Evolutionary conservation across 2,113 vertebrate species (phyloP).

Genomic region (Austrofundulus limnaeus): DNA sequence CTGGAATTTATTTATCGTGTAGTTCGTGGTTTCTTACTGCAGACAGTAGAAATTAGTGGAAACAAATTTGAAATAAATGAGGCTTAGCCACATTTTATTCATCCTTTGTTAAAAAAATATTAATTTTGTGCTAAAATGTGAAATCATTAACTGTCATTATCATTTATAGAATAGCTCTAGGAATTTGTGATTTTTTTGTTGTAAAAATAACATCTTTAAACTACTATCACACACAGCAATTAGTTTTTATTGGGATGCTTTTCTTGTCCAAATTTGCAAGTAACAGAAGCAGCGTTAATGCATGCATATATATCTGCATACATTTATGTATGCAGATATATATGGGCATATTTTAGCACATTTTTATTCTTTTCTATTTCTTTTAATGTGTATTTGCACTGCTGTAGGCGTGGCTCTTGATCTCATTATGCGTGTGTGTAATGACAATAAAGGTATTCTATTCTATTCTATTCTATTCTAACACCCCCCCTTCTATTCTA

Average conservation of each 20-base stretch:
- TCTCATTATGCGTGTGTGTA: too few species aligned
- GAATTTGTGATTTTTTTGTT: neutral
- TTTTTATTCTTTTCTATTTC: too few species aligned
- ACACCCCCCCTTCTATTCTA: too few species aligned
- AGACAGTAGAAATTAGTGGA: slow-evolving; percentile 26
- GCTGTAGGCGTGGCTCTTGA: too few species aligned
- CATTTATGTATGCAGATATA: too few species aligned
- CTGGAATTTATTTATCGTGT: slow-evolving; percentile 71
- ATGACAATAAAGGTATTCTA: too few species aligned
- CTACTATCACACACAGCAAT: neutral
- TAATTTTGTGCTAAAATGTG: neutral
- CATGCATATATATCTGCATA: too few species aligned
- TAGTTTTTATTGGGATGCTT: slow-evolving; percentile 5
- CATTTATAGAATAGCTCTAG: neutral
- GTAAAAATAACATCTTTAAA: neutral
- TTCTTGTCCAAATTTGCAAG: slow-evolving; percentile 30
- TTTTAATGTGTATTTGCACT: too few species aligned
- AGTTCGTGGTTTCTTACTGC: slow-evolving; percentile 48
- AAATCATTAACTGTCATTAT: neutral
- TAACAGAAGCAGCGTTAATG: slow-evolving; percentile 21
- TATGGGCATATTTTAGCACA: too few species aligned
- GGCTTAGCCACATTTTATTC: neutral
- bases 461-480: too few species aligned
- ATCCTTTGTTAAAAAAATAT: neutral
- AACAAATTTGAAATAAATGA: slow-evolving; percentile 25